phyloP scores from a whole-genome alignment of 1,140 invertebrate genomes.

The Drosophila arizonae region DNA sequence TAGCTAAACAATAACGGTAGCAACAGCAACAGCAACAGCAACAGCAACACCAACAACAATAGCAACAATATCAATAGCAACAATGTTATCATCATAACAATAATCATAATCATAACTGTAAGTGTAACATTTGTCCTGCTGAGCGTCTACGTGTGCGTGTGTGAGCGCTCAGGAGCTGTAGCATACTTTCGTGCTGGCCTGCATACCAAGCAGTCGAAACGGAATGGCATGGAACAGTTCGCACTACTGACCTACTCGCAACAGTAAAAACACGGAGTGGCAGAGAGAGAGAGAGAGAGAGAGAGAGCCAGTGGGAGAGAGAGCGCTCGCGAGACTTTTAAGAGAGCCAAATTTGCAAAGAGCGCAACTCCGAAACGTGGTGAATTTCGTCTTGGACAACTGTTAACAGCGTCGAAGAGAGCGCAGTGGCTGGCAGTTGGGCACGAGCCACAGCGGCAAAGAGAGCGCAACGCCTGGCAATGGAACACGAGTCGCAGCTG shows the following conservation, averaged over 20 bases:
- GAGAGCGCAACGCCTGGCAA: slow-evolving; percentile 22
- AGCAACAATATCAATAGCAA: slow-evolving; percentile 40
- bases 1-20: slow-evolving; percentile 57
- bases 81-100: slow-evolving; percentile 70
- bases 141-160: background rate
- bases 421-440: background rate
- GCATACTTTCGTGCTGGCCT: slow-evolving; percentile 48
- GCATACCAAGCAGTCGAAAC: slow-evolving; percentile 48
- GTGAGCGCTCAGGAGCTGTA: slow-evolving; percentile 54
- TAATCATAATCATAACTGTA: slow-evolving; percentile 77
- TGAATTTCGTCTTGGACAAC: slow-evolving; percentile 37
- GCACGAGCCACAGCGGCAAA: background rate
- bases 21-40: background rate
- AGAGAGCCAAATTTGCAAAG: slow-evolving; percentile 46
- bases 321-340: slow-evolving; percentile 16
- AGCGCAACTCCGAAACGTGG: slow-evolving; percentile 71
- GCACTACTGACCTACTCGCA: slow-evolving; percentile 70
- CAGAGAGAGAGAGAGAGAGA: background rate
- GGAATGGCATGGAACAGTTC: slow-evolving; percentile 20
- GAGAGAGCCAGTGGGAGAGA: background rate
- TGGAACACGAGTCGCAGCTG: background rate
- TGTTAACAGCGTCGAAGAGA: slow-evolving; percentile 64
- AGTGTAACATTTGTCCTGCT: slow-evolving; percentile 63
- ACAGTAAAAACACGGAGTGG: background rate
- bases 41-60: slow-evolving; percentile 10